Percentiles rank a stretch among this genome's conserved stretches.
Conservation (phyloP, 2,797 vertebrate species). For the Dallia pectoralis region DNA sequence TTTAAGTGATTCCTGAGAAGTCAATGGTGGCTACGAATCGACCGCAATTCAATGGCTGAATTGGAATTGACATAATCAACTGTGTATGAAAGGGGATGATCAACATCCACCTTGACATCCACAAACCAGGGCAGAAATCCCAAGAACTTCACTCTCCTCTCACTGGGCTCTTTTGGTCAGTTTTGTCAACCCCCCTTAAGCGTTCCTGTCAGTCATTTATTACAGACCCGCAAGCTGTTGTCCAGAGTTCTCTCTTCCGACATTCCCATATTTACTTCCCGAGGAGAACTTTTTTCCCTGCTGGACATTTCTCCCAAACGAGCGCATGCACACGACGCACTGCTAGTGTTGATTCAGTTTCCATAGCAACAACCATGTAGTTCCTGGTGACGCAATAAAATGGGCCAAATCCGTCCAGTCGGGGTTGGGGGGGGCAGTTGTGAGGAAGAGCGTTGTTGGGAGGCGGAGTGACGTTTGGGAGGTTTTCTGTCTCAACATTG, state of each 20-base stretch:
- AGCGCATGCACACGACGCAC: background rate
- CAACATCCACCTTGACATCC: constrained; percentile 59
- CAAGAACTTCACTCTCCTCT: constrained; percentile 59
- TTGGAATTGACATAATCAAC: constrained; percentile 60
- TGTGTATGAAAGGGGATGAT: constrained; percentile 61
- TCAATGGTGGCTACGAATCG: constrained; percentile 33
- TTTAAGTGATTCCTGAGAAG: constrained; percentile 6
- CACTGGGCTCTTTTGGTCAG: constrained; percentile 22
- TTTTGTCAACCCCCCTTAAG: background rate
- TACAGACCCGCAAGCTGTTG: background rate
- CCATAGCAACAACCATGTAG: background rate
- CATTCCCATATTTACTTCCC: background rate
- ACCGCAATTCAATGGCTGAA: constrained; percentile 52
- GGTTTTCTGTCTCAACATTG: constrained; percentile 69
- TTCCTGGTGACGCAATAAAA: background rate
- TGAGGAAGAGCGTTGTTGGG: constrained; percentile 49
- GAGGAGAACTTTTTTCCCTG: background rate
- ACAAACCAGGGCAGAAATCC: constrained; percentile 66
- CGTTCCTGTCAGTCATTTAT: background rate
- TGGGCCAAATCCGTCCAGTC: constrained; percentile 10
- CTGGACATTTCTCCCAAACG: background rate
- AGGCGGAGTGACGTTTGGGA: constrained; percentile 60
- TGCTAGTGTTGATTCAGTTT: background rate
- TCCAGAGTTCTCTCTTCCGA: background rate
- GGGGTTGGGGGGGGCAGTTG: constrained; percentile 31